Conservation (phyloP, 2,888 invertebrate species). For the Philereme vetulata region DNA sequence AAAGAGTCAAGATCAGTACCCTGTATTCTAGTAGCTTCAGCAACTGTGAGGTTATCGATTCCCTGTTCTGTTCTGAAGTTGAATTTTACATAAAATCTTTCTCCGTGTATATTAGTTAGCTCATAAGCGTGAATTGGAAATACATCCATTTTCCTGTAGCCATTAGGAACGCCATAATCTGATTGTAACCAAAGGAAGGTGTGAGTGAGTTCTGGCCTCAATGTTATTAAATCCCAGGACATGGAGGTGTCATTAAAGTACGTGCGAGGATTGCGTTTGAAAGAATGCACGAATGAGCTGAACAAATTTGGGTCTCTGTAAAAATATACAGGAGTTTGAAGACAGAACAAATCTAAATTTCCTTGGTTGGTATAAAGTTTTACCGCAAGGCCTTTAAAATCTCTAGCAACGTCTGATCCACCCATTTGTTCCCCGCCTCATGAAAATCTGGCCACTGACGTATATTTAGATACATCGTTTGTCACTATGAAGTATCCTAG, state of each 20-base stretch:
- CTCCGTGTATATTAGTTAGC: slow-evolving; percentile 88
- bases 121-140: slow-evolving; percentile 96
- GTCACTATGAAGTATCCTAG: slow-evolving; percentile 93
- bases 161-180: slow-evolving; percentile 94
- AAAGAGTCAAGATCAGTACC: slow-evolving; percentile 91
- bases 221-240: slow-evolving; percentile 79
- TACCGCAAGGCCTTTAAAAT: slow-evolving; percentile 70
- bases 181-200: slow-evolving; percentile 89
- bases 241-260: slow-evolving; percentile 56
- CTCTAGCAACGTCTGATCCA: slow-evolving; percentile 77
- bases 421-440: slow-evolving; percentile 85
- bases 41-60: slow-evolving; percentile 87
- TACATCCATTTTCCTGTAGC: slow-evolving; percentile 94
- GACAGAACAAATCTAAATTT: slow-evolving; percentile 59
- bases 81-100: slow-evolving; percentile 91
- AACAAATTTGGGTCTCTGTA: slow-evolving; percentile 81
- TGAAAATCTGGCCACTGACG: slow-evolving; percentile 84
- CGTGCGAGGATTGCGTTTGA: slow-evolving; percentile 82
- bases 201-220: slow-evolving; percentile 87
- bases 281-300: slow-evolving; percentile 78
- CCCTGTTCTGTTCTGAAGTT: slow-evolving; percentile 94
- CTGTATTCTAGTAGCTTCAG: slow-evolving; percentile 85
- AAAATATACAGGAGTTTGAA: slow-evolving; percentile 83
- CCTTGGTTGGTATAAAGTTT: slow-evolving; percentile 57
- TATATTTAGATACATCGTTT: slow-evolving; percentile 87